Base-by-base conservation (phyloP, 2,113 vertebrate genomes). In the Seriola rivoliana region DNA sequence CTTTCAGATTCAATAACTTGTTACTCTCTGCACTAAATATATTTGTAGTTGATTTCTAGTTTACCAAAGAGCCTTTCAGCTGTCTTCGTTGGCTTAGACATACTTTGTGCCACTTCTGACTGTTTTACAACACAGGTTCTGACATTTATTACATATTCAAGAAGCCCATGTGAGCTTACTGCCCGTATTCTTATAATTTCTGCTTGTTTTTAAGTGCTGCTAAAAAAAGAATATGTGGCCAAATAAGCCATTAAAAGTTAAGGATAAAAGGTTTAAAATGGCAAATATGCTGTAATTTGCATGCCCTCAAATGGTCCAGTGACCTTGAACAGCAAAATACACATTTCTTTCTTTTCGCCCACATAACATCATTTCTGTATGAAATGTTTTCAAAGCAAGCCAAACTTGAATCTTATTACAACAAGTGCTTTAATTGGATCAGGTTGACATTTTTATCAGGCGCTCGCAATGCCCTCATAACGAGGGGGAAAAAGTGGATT, bases 361-460 rank as follows among this genome's bases (percentile, higher is more conserved):
- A 88, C 85, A 23, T 71, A 71, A 69, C 60, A 81, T 88, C 40
- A 88, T 88, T 87, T 89, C 65, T 74, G 64, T 89, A 72, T 84
- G 69, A 82, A 80, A 86, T 89, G 75, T 81, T 89, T 91, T 85
- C 65, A 82, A 88, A 89, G 86, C 80, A 23, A 82, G 87, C 88
- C 88, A 91, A 93, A 92, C 88, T 88, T 85, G 74, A 92, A 86
- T 93, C 87, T 38, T 87, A 88, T 91, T 90, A 85, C 88, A 92
- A 92, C 91, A 86, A 92, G 88, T 89, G 85, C 87, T 91, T 82
- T 91, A 91, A 93, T 93, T 92, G 94, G 94, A 94, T 94, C 90
- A 93, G 81, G 85, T 88, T 93, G 91, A 93, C 86, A 87, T 92
- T 91, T 93, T 93, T 94, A 95, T 95, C 94, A 92, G 88, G 55